Conservation (phyloP, 2,888 invertebrate species). For the Gnatocerus cornutus region DNA sequence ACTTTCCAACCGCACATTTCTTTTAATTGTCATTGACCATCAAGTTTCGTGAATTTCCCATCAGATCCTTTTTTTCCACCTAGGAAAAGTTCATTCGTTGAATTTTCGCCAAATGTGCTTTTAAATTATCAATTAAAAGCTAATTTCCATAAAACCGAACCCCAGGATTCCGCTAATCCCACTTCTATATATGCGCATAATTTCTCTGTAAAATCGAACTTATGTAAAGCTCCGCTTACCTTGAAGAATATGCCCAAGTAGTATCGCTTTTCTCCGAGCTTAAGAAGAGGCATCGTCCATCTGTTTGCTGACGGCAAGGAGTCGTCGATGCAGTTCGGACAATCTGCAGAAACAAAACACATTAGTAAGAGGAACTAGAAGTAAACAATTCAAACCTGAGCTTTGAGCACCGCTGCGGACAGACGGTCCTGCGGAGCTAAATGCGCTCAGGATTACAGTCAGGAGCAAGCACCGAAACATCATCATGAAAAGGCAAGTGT, state of each 20-base stretch:
- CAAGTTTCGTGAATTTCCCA: too few relatives aligned
- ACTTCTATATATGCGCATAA: conserved; percentile 6
- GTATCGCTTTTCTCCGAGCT: conserved; percentile 90
- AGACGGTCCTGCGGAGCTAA: conserved; percentile 59
- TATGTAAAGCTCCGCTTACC: conserved; percentile 74
- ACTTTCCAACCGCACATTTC: conserved; percentile 14
- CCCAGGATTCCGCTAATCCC: conserved; percentile 4
- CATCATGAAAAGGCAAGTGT: conserved; percentile 34
- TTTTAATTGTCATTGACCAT: not conserved
- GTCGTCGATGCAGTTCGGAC: conserved; percentile 87
- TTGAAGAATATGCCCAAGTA: conserved; percentile 95
- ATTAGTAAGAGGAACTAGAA: conserved; percentile 10
- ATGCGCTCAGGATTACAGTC: conserved; percentile 53
- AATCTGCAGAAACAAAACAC: conserved; percentile 75
- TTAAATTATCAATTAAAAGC: conserved; percentile 13
- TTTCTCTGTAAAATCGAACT: conserved; percentile 2
- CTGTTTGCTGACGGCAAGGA: conserved; percentile 77
- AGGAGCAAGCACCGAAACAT: conserved; percentile 53
- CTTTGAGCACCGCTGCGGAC: conserved; percentile 50
- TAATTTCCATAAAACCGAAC: conserved; percentile 3
- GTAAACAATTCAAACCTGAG: conserved; percentile 32
- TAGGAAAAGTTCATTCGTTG: conserved; percentile 1
- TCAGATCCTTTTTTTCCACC: not conserved
- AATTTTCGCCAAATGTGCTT: conserved; percentile 5
- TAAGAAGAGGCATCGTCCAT: conserved; percentile 93